Conservation (phyloP, 1,140 invertebrate species). For the Pectinophora gossypiella region DNA sequence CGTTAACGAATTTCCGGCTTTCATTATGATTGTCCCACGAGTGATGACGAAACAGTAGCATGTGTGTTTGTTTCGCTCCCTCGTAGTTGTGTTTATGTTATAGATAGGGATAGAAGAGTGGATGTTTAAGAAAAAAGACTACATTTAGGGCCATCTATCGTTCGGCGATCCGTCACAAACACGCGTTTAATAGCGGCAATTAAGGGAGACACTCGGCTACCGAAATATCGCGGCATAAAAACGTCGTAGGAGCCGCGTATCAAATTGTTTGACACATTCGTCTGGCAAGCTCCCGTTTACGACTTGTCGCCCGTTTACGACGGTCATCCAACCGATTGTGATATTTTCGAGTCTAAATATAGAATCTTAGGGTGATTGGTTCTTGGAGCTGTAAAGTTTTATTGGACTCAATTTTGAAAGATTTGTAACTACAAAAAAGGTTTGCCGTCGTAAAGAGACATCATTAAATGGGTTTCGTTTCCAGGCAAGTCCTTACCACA, state of each 20-base stretch:
- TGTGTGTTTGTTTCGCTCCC: constrained; percentile 5
- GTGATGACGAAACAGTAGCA: constrained; percentile 10
- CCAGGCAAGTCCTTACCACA: too few species aligned
- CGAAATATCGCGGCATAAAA: constrained; percentile 64
- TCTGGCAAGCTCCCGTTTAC: constrained; percentile 32
- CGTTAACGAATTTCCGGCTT: constrained; percentile 68
- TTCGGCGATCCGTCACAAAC: constrained; percentile 51
- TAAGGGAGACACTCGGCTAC: constrained; percentile 57
- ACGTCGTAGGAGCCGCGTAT: constrained; percentile 50
- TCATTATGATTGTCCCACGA: constrained; percentile 34
- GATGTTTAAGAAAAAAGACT: constrained; percentile 18
- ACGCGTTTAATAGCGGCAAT: constrained; percentile 63
- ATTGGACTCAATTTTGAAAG: background rate
- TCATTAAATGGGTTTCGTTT: background rate
- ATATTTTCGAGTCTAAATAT: constrained; percentile 12
- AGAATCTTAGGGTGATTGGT: background rate
- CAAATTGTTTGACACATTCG: constrained; percentile 60
- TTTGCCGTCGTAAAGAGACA: background rate
- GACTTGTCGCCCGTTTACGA: constrained; percentile 41
- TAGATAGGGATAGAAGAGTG: background rate
- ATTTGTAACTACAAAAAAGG: too few species aligned
- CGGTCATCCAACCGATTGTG: constrained; percentile 30
- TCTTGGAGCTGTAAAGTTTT: background rate
- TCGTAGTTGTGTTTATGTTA: background rate
- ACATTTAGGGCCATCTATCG: constrained; percentile 39